phyloP scores from a whole-genome alignment of 2,113 vertebrate species.

The Ciconia boyciana region DNA sequence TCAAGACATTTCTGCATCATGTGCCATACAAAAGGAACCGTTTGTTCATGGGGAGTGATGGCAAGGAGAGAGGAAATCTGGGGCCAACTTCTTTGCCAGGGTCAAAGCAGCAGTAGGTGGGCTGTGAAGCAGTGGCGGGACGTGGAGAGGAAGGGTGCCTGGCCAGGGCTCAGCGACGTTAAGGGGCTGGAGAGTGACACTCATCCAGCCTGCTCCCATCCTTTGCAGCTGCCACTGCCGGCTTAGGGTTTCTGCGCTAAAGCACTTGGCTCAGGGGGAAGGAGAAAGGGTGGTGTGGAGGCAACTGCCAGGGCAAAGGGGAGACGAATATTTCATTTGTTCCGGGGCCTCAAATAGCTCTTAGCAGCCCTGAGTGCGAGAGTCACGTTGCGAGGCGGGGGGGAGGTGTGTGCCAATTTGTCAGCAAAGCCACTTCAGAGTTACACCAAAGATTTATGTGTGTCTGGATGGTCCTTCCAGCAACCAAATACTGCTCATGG shows the following conservation, averaged over 20 bases:
- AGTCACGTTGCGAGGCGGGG: background rate
- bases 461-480: conserved; percentile 3
- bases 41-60: background rate
- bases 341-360: conserved; percentile 46
- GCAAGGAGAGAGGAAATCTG: background rate
- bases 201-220: background rate
- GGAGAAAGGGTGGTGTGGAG: background rate
- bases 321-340: conserved; percentile 49
- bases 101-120: background rate
- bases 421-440: conserved; percentile 38
- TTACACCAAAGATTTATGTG: conserved; percentile 32
- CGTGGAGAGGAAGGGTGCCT: background rate
- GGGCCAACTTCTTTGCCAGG: background rate
- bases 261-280: background rate
- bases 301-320: conserved; percentile 31
- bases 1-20: background rate
- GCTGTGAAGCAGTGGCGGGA: fast-evolving
- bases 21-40: background rate
- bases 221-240: background rate
- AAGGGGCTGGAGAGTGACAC: background rate
- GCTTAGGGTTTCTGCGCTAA: background rate
- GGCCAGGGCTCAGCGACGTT: background rate
- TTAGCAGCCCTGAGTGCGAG: background rate
- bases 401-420: conserved; percentile 39
- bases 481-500: background rate